These are phyloP conservation scores for Orchestes rusci DNA, from an alignment of 2,888 invertebrate genomes.

Conservation along the genomic window DNA sequence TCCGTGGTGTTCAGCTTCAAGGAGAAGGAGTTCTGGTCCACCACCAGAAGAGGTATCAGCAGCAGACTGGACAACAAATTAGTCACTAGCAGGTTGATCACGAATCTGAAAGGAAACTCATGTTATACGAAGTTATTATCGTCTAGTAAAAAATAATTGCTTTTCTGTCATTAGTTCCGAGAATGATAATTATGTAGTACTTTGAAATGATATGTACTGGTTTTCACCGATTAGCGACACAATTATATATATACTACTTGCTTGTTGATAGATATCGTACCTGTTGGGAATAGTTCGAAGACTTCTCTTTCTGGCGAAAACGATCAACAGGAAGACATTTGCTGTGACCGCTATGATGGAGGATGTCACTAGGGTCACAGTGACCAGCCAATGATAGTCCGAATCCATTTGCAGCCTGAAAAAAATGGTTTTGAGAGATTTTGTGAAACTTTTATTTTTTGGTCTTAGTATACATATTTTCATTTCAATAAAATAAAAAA, in stretches of 20 bases:
- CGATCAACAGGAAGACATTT: constrained; percentile 64
- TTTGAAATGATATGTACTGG: too few relatives aligned
- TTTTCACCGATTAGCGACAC: too few relatives aligned
- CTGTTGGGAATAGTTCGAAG: constrained; percentile 73
- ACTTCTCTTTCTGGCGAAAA: constrained; percentile 65
- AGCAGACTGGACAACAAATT: constrained; percentile 47
- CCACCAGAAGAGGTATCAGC: constrained; percentile 47
- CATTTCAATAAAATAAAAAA: too few relatives aligned
- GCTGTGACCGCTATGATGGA: constrained; percentile 58
- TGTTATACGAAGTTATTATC: background rate
- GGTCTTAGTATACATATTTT: too few relatives aligned
- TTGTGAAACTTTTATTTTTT: too few relatives aligned
- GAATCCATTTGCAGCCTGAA: constrained; percentile 36
- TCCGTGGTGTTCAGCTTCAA: constrained; percentile 43
- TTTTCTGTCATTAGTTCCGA: background rate
- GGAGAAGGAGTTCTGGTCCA: constrained; percentile 43
- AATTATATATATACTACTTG: background rate
- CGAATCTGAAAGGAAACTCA: constrained; percentile 42
- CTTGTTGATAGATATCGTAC: constrained; percentile 43
- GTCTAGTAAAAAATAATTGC: background rate
- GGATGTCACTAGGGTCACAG: constrained; percentile 40
- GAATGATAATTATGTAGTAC: background rate
- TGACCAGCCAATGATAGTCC: constrained; percentile 40
- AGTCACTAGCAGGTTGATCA: constrained; percentile 49
- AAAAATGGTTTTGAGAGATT: too few relatives aligned